A percentile compares a stretch with the other conserved stretches of the same genome.
Conservation (phyloP, 2,888 invertebrate species). For the Nymphalis c-album region DNA sequence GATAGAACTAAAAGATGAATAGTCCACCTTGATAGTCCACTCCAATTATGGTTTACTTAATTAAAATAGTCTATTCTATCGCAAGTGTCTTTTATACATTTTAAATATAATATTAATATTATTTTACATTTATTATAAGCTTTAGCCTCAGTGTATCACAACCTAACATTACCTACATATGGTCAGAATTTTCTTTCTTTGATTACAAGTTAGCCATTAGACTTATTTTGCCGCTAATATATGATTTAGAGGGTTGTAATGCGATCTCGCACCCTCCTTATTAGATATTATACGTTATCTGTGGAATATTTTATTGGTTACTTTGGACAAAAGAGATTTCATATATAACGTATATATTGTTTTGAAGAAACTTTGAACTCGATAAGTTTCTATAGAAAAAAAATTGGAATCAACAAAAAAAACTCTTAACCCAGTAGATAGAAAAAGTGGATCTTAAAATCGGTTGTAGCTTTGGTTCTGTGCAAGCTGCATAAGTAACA, state of each 20-base stretch:
- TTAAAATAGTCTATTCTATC: too few species aligned
- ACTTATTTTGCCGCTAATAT: slow-evolving; percentile 78
- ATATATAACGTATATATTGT: background rate
- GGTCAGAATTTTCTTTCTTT: slow-evolving; percentile 74
- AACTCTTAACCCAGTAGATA: too few species aligned
- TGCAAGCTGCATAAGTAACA: too few species aligned
- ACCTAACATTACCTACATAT: slow-evolving; percentile 54
- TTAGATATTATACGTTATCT: slow-evolving; percentile 47
- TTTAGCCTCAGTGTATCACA: slow-evolving; percentile 28
- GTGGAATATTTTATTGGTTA: slow-evolving; percentile 19
- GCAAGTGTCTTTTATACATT: too few species aligned
- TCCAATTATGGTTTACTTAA: too few species aligned
- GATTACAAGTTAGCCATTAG: slow-evolving; percentile 77
- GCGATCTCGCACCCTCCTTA: slow-evolving; percentile 44
- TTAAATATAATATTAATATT: too few species aligned
- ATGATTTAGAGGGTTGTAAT: slow-evolving; percentile 71
- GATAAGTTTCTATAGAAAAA: too few species aligned
- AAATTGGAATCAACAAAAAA: too few species aligned
- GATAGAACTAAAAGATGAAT: too few species aligned
- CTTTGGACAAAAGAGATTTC: background rate
- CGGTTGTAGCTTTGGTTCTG: too few species aligned
- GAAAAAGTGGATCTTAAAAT: too few species aligned
- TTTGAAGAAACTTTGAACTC: background rate
- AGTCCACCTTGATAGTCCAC: too few species aligned
- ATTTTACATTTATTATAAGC: background rate